Evolutionary conservation across 1,140 invertebrate species (phyloP), one percentile per base, ranked within the genome.

Genomic region (Hormaphis cornu): DNA sequence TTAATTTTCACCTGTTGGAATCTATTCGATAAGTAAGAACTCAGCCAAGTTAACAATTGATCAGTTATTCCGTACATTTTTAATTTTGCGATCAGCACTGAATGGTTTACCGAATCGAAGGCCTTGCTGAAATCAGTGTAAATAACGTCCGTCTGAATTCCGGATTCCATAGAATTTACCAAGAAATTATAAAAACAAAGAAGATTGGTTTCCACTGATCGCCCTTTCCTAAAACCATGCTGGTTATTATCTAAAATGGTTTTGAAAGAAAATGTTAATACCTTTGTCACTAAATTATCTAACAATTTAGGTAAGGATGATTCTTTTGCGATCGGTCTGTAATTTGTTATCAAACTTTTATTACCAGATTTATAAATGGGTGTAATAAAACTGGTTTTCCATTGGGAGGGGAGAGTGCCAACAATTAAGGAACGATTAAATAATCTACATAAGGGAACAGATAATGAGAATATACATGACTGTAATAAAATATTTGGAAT

Each of bases 81-180:
- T n/a, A n/a, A n/a, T n/a, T 73, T 74, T n/a, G 70, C 59, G 5
- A 73, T 18, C 40, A 74, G 58, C 42, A 74, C 70, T 33, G 44
- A 18, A n/a, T n/a, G n/a, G n/a, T n/a, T n/a, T n/a, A n/a, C n/a
- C n/a, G n/a, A 53, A 56, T 76, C 74, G 59, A 75, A 75, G 9
- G 72, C 72, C 70, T 75, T 76, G 16, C 70, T 71, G n/a, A n/a
- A n/a, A n/a, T n/a, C 76, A 3, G 71, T 73, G 18, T 75, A 73
- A 20, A 73, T 73, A 28, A 70, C 61, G 59, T 74, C 74, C 18
- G 74, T 66, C 44, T 75, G 40, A 44, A 72, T 20, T 44, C n/a
- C 30, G 72, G 71, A 30, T 40, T 52, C 24, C 46, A 59, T 1
- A 74, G 1, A 14, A 28, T 22, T 9, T 44, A 14, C 40, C 40